Evolutionary conservation across 1,140 invertebrate genomes (phyloP).

Genomic region (Apolygus lucorum): DNA sequence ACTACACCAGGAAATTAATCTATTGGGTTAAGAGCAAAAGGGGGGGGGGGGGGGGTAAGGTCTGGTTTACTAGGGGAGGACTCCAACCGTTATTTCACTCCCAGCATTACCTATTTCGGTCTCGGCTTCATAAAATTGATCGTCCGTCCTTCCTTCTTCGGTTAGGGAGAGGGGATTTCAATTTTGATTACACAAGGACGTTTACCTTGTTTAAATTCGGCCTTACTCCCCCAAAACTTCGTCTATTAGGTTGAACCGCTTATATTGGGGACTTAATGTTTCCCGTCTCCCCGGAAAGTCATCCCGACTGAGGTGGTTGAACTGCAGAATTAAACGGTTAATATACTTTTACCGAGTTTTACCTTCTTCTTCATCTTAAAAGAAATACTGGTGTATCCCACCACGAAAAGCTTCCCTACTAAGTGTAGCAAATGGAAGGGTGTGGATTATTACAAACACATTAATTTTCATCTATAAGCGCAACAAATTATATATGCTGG

Average conservation of each 20-base stretch:
- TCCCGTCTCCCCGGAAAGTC: too few relatives aligned
- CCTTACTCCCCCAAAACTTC: conserved; percentile 7
- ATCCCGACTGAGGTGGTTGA: neutral
- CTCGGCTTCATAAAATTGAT: conserved; percentile 18
- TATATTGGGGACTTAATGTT: conserved; percentile 1
- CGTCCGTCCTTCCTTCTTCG: too few relatives aligned
- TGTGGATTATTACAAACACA: too few relatives aligned
- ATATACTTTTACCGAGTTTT: too few relatives aligned
- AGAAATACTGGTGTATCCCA: too few relatives aligned
- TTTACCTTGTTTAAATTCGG: conserved; percentile 4
- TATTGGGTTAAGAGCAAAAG: neutral
- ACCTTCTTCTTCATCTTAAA: too few relatives aligned
- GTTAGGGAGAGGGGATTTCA: conserved; percentile 5
- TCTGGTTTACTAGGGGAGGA: too few relatives aligned
- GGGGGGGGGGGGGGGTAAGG: neutral
- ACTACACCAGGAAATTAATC: conserved; percentile 23
- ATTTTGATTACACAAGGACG: conserved; percentile 23
- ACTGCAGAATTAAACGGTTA: neutral
- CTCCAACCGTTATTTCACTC: neutral
- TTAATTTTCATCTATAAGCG: too few relatives aligned
- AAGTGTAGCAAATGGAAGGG: too few relatives aligned
- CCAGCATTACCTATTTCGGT: neutral
- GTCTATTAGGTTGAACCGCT: conserved; percentile 2
- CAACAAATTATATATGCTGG: too few relatives aligned
- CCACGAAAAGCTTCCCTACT: too few relatives aligned